Percentiles rank a stretch among this genome's conserved stretches.
Conservation (phyloP, 2,113 vertebrate species). For the Siphamia tubifer region DNA sequence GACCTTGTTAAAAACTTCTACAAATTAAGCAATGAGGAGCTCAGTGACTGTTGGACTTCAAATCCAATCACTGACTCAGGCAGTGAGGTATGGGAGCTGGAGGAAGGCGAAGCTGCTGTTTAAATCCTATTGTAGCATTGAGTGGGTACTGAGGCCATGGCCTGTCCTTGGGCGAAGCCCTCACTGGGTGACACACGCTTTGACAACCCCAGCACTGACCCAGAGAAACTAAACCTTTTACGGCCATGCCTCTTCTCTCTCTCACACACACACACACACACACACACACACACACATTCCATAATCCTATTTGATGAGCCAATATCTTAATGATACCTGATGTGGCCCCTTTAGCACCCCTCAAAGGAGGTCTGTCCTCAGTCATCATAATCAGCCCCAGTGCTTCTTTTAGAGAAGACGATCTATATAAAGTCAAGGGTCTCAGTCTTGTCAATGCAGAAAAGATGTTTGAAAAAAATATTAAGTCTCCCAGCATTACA, state of each 20-base stretch:
- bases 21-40: conserved; percentile 40
- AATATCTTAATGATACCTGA: conserved; percentile 81
- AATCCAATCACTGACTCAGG: conserved; percentile 61
- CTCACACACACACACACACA: conserved; percentile 1
- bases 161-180: conserved; percentile 71
- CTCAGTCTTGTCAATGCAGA: not conserved
- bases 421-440: conserved; percentile 25
- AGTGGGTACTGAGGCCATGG: conserved; percentile 43
- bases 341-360: conserved; percentile 49
- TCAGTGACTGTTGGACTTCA: conserved; percentile 24
- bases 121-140: conserved; percentile 72
- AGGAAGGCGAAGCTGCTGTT: conserved; percentile 24
- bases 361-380: conserved; percentile 50
- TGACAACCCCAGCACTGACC: conserved; percentile 62
- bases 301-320: conserved; percentile 80
- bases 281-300: conserved; percentile 5
- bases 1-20: conserved; percentile 26
- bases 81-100: not conserved
- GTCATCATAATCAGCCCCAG: conserved; percentile 59
- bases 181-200: conserved; percentile 39
- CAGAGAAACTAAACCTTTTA: conserved; percentile 75
- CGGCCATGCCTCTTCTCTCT: conserved; percentile 21
- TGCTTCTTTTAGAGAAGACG: conserved; percentile 40
- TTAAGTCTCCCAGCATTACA: not conserved
- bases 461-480: not conserved